A percentile compares a stretch with the other conserved stretches of the same genome.
Conservation (phyloP, 2,113 vertebrate species). For the Promerops cafer region DNA sequence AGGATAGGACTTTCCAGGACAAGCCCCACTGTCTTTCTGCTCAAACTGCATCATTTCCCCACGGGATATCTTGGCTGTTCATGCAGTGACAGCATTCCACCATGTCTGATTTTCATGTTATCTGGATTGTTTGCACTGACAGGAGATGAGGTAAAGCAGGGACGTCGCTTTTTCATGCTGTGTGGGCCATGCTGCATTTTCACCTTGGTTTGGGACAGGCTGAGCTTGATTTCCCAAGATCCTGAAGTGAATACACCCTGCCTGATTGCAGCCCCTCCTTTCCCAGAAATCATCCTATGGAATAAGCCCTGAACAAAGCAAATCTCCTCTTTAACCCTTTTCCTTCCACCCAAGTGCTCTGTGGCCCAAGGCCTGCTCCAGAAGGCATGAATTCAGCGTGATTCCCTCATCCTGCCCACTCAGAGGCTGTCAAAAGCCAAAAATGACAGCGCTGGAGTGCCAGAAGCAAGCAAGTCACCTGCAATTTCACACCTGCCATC, state of each 20-base stretch:
- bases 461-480: conserved; percentile 42
- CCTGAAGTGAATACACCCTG: neutral
- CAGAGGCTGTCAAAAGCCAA: conserved; percentile 16
- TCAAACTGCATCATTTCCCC: neutral
- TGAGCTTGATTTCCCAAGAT: neutral
- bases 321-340: neutral
- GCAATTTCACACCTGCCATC: conserved; percentile 51
- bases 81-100: neutral
- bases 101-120: neutral
- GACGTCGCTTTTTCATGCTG: accelerated
- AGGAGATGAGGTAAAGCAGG: accelerated
- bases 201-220: neutral
- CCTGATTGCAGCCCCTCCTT: neutral
- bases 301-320: neutral
- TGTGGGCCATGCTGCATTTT: neutral
- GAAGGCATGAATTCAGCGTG: neutral
- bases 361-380: neutral
- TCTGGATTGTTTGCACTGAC: neutral
- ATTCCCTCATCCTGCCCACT: neutral
- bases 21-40: neutral
- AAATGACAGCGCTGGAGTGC: conserved; percentile 29
- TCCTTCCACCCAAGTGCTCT: neutral
- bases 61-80: neutral
- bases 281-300: neutral
- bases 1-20: neutral